Conservation (phyloP, 1,140 invertebrate genomes). For the Cydia pomonella region DNA sequence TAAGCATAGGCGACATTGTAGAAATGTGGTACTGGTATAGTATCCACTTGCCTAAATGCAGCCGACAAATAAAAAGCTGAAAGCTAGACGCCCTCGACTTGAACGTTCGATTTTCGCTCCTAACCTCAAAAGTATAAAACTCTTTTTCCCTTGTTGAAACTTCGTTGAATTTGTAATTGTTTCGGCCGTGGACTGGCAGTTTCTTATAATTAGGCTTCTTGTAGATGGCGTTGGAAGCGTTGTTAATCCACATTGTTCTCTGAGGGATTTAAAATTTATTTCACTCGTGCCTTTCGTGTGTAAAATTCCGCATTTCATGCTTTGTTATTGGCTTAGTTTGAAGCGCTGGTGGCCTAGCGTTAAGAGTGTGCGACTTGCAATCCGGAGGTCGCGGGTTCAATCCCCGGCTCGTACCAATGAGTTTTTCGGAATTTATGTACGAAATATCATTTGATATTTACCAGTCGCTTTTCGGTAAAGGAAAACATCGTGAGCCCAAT, state of each 20-base stretch:
- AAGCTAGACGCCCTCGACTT: constrained; percentile 47
- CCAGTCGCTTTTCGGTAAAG: no score
- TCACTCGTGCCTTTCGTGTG: background rate
- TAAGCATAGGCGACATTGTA: no score
- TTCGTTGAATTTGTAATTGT: constrained; percentile 65
- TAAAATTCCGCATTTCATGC: background rate
- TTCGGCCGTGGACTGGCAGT: constrained; percentile 43
- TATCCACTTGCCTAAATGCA: constrained; percentile 32
- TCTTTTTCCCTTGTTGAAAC: constrained; percentile 35
- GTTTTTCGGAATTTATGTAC: no score
- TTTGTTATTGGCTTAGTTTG: background rate
- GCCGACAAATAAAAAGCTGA: constrained; percentile 50
- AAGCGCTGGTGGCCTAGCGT: no score
- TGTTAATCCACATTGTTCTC: constrained; percentile 21
- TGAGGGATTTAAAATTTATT: constrained; percentile 28
- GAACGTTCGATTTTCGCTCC: background rate
- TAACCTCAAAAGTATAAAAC: background rate
- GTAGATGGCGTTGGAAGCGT: constrained; percentile 12
- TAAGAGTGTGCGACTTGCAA: no score
- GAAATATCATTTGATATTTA: no score
- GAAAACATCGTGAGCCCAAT: no score
- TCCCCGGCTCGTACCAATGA: no score
- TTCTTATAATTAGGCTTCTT: constrained; percentile 50
- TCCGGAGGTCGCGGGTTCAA: no score
- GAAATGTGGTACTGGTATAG: background rate